A percentile compares a stretch with the other conserved stretches of the same genome.
phyloP scores from a whole-genome alignment of 1,140 invertebrate genomes.

The Philopotamus ludificatus region DNA sequence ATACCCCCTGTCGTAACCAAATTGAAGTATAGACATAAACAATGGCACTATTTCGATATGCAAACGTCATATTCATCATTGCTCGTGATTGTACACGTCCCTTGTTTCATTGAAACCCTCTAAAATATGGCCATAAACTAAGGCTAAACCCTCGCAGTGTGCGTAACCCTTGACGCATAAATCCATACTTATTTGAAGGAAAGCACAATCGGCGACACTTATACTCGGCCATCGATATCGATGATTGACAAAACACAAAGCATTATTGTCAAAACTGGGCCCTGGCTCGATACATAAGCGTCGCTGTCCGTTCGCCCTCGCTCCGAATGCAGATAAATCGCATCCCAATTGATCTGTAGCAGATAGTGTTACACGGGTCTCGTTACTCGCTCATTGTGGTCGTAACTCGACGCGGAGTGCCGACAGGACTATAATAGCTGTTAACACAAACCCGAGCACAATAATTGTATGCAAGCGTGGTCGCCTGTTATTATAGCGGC shows the following conservation, averaged over 20 bases:
- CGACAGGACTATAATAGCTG: constrained; percentile 16
- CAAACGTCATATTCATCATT: too few relatives aligned
- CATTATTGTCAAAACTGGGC: background rate
- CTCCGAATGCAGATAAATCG: constrained; percentile 12
- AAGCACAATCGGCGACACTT: too few relatives aligned
- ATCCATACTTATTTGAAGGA: too few relatives aligned
- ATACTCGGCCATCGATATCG: too few relatives aligned
- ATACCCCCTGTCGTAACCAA: too few relatives aligned
- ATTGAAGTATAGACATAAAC: too few relatives aligned
- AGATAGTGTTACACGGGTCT: constrained; percentile 8
- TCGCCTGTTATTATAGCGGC: background rate
- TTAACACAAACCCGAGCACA: constrained; percentile 12
- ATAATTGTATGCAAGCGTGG: background rate
- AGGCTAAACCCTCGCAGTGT: too few relatives aligned
- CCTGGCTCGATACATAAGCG: background rate
- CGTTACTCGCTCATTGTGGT: constrained; percentile 19
- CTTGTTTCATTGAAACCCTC: too few relatives aligned
- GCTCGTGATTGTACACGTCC: too few relatives aligned
- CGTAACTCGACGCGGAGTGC: constrained; percentile 4
- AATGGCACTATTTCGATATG: too few relatives aligned
- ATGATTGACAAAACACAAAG: background rate
- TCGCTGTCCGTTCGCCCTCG: background rate
- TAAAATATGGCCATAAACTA: too few relatives aligned
- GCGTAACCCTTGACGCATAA: too few relatives aligned
- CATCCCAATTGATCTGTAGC: constrained; percentile 8